Evolutionary conservation across 2,888 invertebrate genomes (phyloP).

Genomic region (Pardosa pseudoannulata): DNA sequence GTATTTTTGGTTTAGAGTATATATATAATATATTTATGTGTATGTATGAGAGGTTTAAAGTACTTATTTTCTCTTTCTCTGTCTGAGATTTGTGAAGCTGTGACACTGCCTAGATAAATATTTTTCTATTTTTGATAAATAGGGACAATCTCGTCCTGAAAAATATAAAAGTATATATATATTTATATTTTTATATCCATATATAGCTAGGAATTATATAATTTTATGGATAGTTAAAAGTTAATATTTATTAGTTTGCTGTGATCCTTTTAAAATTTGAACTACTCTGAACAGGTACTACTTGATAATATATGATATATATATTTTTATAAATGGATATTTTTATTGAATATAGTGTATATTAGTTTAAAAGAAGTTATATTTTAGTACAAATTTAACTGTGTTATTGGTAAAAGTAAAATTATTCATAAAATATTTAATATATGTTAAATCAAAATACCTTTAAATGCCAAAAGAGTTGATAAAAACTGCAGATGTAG

Average conservation of each 20-base stretch:
- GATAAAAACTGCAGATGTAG: no score
- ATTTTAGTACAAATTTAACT: conserved; percentile 23
- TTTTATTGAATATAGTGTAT: conserved; percentile 12
- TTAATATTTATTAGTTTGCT: conserved; percentile 18
- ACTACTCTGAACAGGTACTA: not conserved
- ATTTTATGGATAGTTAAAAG: conserved; percentile 4
- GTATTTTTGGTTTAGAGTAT: no score
- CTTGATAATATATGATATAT: conserved; percentile 17
- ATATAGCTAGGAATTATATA: not conserved
- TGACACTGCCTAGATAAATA: conserved; percentile 40
- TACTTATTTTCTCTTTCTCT: no score
- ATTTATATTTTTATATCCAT: conserved; percentile 15
- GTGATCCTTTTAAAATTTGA: conserved; percentile 8
- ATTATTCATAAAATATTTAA: not conserved
- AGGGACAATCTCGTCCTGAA: not conserved
- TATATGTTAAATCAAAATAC: not conserved
- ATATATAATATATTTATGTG: no score
- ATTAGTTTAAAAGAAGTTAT: conserved; percentile 5
- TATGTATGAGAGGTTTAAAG: no score
- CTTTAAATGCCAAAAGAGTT: conserved; percentile 2
- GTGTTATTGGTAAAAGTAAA: not conserved
- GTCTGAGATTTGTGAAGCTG: conserved; percentile 24
- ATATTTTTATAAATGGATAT: conserved; percentile 13
- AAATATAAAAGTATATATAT: conserved; percentile 4
- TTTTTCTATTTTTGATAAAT: conserved; percentile 4